Percentiles rank a stretch among this genome's conserved stretches.
phyloP scores from a whole-genome alignment of 2,797 vertebrate genomes.

The Austrolebias charrua region DNA sequence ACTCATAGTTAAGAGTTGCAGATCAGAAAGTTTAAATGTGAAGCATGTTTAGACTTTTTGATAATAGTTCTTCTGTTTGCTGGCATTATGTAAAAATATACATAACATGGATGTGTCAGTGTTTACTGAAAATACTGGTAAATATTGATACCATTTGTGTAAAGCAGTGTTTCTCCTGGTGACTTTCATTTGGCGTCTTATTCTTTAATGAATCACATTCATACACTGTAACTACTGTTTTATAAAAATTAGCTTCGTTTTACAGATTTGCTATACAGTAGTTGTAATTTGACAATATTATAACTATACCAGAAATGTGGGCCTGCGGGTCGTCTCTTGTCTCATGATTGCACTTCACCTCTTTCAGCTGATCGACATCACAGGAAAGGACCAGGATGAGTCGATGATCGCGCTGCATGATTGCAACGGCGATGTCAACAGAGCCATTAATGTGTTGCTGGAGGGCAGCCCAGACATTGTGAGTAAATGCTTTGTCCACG shows the following conservation, averaged over 20 bases:
- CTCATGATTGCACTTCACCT: slow-evolving; percentile 25
- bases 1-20: too few relatives aligned
- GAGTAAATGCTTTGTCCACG: slow-evolving; percentile 60
- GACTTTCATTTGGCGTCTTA: neutral
- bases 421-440: slow-evolving; percentile 97
- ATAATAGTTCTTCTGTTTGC: neutral
- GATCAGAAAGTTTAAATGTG: too few relatives aligned
- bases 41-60: too few relatives aligned
- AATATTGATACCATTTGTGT: too few relatives aligned
- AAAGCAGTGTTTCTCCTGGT: too few relatives aligned
- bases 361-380: slow-evolving; percentile 96
- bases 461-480: slow-evolving; percentile 99
- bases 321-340: slow-evolving; percentile 18
- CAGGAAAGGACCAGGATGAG: slow-evolving; percentile 99
- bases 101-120: neutral
- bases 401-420: slow-evolving; percentile 99
- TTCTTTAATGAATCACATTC: neutral
- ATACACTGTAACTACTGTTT: neutral
- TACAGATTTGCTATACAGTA: neutral
- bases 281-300: neutral
- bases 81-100: neutral
- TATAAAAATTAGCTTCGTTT: neutral
- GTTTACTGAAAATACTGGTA: neutral
- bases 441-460: slow-evolving; percentile 98
- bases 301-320: neutral